A percentile compares a stretch with the other conserved stretches of the same genome.
Evolutionary conservation across 92 coral and sea anemone species (phyloP).

Genomic region (Chrysogorgia sp.): DNA sequence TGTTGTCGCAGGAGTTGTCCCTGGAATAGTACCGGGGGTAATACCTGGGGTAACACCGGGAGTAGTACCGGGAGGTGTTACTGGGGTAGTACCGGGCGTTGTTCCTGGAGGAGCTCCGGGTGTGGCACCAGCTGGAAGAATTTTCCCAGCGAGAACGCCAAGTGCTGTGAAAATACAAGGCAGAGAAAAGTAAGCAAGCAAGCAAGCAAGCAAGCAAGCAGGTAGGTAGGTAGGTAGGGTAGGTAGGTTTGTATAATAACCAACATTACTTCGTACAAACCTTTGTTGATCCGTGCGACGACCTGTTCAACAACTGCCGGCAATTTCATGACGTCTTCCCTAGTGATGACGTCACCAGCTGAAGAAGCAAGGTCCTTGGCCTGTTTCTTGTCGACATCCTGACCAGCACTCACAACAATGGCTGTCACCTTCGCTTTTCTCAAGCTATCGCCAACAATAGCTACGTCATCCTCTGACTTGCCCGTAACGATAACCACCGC

Average conservation of each 20-base stretch:
- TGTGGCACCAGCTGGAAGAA: background rate
- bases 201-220: constrained; percentile 1
- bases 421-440: background rate
- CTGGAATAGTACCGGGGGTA: background rate
- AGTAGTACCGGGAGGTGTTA: background rate
- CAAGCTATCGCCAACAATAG: constrained; percentile 3
- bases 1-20: background rate
- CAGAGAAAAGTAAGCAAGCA: background rate
- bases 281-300: constrained; percentile 36
- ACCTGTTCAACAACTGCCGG: constrained; percentile 6
- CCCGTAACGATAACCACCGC: constrained; percentile 8
- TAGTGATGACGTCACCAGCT: background rate
- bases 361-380: constrained; percentile 16
- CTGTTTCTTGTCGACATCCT: constrained; percentile 1
- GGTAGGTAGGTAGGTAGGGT: constrained; percentile 5
- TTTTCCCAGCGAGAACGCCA: constrained; percentile 19
- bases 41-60: background rate
- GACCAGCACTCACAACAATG: constrained; percentile 26
- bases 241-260: too few relatives aligned
- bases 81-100: background rate
- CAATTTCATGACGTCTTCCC: constrained; percentile 1
- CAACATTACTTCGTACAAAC: background rate
- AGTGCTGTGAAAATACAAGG: constrained; percentile 1
- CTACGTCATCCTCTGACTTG: constrained; percentile 5
- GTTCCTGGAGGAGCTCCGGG: constrained; percentile 1